Percentiles rank a stretch among this genome's conserved stretches.
These are phyloP conservation scores for Catocala nupta DNA, from an alignment of 2,888 invertebrate genomes.

Conservation along the genomic window DNA sequence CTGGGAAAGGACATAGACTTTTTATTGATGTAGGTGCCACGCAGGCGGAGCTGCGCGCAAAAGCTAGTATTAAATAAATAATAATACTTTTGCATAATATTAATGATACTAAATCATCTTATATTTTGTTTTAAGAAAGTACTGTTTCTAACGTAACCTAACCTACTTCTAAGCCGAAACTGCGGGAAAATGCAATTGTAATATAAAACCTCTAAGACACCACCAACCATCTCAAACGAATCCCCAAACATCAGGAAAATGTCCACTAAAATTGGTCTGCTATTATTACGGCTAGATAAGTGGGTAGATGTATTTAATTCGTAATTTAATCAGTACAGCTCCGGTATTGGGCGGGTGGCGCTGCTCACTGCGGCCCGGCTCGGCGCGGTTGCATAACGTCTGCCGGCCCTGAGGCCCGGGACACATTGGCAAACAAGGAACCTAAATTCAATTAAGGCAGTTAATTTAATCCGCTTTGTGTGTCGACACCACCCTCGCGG, in stretches of 20 bases:
- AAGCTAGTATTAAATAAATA: too few relatives aligned
- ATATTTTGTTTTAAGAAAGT: too few relatives aligned
- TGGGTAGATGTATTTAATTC: conserved; percentile 54
- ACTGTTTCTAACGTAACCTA: too few relatives aligned
- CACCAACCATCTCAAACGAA: not conserved
- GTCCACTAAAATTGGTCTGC: conserved; percentile 35
- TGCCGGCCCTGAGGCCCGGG: conserved; percentile 57
- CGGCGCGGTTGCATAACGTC: conserved; percentile 52
- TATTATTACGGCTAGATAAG: conserved; percentile 30
- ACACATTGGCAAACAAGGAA: conserved; percentile 83
- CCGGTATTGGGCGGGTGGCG: conserved; percentile 34
- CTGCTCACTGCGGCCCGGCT: conserved; percentile 3
- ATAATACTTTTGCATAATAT: too few relatives aligned
- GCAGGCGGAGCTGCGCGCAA: too few relatives aligned
- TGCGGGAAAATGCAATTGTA: not conserved
- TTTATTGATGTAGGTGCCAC: too few relatives aligned
- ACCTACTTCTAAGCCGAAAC: too few relatives aligned
- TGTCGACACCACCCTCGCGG: conserved; percentile 75
- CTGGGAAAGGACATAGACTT: too few relatives aligned
- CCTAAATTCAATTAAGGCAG: conserved; percentile 87
- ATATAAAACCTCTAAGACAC: not conserved
- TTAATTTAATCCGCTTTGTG: conserved; percentile 86
- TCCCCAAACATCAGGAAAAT: conserved; percentile 9
- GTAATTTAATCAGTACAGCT: conserved; percentile 51
- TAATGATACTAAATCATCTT: too few relatives aligned